Conservation (phyloP, 2,113 vertebrate genomes). For the Chrysemys picta region DNA sequence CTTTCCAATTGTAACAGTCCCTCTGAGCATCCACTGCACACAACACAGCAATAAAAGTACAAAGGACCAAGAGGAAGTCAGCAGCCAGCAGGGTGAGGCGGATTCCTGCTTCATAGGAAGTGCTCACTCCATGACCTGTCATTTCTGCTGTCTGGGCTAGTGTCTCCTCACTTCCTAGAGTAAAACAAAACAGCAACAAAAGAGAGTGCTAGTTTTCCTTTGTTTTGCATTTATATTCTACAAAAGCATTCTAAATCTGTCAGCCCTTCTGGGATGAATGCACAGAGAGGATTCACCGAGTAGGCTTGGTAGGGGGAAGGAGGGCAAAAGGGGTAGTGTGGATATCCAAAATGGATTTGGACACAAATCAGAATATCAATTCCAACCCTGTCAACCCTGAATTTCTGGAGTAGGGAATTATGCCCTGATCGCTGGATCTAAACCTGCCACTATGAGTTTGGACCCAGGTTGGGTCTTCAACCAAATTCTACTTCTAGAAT, state of each 20-base stretch:
- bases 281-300: not conserved
- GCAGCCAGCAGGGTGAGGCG: not conserved
- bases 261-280: slow-evolving; percentile 40
- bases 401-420: not conserved
- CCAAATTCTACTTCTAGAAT: not conserved
- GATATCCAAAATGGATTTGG: not conserved
- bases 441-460: not conserved
- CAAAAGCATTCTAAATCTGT: not conserved
- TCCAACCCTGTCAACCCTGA: rapidly evolving
- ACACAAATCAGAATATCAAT: slow-evolving; percentile 4
- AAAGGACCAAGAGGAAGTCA: slow-evolving; percentile 4
- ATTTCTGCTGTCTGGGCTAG: slow-evolving; percentile 47
- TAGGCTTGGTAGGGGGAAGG: not conserved
- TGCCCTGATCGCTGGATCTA: not conserved
- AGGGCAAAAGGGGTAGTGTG: not conserved
- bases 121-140: not conserved
- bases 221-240: slow-evolving; percentile 30
- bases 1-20: not conserved
- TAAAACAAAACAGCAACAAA: slow-evolving; percentile 52
- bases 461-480: not conserved
- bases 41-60: not conserved
- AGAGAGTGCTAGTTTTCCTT: slow-evolving; percentile 38
- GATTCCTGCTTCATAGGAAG: slow-evolving; percentile 68
- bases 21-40: not conserved
- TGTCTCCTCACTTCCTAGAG: slow-evolving; percentile 74